Evolutionary conservation across 2,113 vertebrate genomes (phyloP), one percentile per base, ranked within the genome.

Genomic region (Parus major): DNA sequence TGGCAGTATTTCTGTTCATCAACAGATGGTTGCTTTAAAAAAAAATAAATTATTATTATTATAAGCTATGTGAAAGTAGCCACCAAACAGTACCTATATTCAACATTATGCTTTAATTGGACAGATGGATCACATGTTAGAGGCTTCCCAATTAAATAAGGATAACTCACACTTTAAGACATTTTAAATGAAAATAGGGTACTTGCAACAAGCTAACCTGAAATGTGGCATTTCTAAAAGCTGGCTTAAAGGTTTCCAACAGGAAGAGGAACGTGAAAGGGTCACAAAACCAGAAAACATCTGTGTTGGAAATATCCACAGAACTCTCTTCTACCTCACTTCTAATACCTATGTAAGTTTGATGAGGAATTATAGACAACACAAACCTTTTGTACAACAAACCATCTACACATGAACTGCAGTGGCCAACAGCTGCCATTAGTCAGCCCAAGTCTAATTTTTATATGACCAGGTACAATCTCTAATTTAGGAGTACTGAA

Each of bases 1-100:
- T 97, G 95, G 95, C 96, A 97, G 72, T 78, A 80, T 78, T 88
- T 90, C 77, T 91, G 68, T 78, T 93, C 91, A 93, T 72, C 93
- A 94, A 90, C 96, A 96, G 95, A 97, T 95, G 96, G 96, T 35
- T 90, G 77, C 18, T 88, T 2, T 10, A 12, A 46, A 39, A 63
- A 68, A 55, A 41, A 15, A 4, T 39, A 39, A 39, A 39, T 39
- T 39, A 4, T 2, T 35, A 46, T 41, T 92, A 91, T 91, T 93
- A 80, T 68, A 83, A 93, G 25, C 60, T 78, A 16, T 63, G 56
- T 68, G 77, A 86, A 92, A 95, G 52, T 28, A 86, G 46, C 64
- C 92, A 93, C 56, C 13, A 68, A 94, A 61, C 3, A 70, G 59
- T 93, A 97, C 95, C 96, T 96, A 94, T 81, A 56, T 28, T 70